These are phyloP conservation scores for Megaptera novaeangliae DNA, from an alignment of 2,113 vertebrate species.

Conservation along the genomic window DNA sequence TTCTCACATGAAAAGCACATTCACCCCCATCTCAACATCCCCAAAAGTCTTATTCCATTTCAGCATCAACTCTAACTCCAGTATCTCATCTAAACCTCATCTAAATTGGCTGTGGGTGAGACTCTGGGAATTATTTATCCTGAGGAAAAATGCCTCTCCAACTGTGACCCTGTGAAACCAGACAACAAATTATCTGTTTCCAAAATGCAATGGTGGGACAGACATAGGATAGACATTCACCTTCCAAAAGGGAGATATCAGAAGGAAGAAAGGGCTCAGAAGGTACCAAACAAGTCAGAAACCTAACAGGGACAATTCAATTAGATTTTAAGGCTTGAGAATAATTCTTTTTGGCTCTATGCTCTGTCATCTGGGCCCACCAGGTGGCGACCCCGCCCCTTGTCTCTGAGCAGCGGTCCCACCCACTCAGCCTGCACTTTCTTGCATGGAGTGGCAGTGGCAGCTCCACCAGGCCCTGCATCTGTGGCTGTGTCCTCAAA, in stretches of 20 bases:
- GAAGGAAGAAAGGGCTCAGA: not conserved
- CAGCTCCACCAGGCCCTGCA: not conserved
- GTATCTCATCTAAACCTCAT: not conserved
- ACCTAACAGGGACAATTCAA: not conserved
- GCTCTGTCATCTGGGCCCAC: not conserved
- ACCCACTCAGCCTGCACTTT: not conserved
- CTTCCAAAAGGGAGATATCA: not conserved
- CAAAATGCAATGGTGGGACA: not conserved
- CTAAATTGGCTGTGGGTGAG: not conserved
- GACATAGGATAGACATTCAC: not conserved
- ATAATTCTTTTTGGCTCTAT: not conserved
- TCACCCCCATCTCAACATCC: not conserved
- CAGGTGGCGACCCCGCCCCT: not conserved
- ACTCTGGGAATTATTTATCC: not conserved
- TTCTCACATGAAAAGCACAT: not conserved
- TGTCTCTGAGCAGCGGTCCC: not conserved
- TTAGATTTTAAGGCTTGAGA: not conserved
- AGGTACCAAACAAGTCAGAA: not conserved
- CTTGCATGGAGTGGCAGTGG: not conserved
- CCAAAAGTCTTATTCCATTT: not conserved
- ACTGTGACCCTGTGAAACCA: not conserved
- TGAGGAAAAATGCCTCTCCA: not conserved
- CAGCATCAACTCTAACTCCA: not conserved
- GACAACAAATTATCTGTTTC: not conserved
- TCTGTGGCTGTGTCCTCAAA: not conserved